A percentile compares a stretch with the other conserved stretches of the same genome.
phyloP scores from a whole-genome alignment of 2,113 vertebrate genomes.

The Macrotis lagotis region DNA sequence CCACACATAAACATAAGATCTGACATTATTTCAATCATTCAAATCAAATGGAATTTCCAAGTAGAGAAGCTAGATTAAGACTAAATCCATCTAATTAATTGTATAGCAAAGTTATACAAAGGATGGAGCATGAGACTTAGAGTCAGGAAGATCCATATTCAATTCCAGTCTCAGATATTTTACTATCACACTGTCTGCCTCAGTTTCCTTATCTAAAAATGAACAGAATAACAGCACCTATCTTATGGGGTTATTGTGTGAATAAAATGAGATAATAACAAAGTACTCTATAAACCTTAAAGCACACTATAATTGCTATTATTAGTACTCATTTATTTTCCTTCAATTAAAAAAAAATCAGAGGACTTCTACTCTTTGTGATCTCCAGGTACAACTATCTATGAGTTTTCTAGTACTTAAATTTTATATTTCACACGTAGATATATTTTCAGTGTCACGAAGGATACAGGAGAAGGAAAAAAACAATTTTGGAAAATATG shows the following conservation, averaged over 20 bases:
- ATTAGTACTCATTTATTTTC: neutral
- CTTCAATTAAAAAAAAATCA: neutral
- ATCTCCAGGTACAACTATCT: neutral
- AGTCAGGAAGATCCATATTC: neutral
- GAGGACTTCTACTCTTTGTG: neutral
- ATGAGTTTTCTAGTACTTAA: neutral
- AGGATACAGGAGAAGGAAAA: neutral
- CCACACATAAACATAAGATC: slow-evolving; percentile 41
- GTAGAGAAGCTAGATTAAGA: slow-evolving; percentile 32
- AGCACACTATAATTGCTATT: neutral
- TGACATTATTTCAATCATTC: slow-evolving; percentile 51
- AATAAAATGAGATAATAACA: neutral
- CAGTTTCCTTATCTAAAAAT: slow-evolving; percentile 44
- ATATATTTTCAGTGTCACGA: neutral
- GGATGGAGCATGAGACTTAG: neutral
- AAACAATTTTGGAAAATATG: neutral
- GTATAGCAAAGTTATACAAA: neutral
- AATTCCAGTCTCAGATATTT: neutral
- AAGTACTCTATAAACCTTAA: neutral
- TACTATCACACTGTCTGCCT: neutral
- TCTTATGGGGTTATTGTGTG: neutral
- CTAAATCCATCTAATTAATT: neutral
- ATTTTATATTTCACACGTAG: neutral
- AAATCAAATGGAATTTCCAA: slow-evolving; percentile 47
- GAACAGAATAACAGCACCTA: slow-evolving; percentile 19